Conservation (phyloP, 2,113 vertebrate species). For the Cynocephalus volans region DNA sequence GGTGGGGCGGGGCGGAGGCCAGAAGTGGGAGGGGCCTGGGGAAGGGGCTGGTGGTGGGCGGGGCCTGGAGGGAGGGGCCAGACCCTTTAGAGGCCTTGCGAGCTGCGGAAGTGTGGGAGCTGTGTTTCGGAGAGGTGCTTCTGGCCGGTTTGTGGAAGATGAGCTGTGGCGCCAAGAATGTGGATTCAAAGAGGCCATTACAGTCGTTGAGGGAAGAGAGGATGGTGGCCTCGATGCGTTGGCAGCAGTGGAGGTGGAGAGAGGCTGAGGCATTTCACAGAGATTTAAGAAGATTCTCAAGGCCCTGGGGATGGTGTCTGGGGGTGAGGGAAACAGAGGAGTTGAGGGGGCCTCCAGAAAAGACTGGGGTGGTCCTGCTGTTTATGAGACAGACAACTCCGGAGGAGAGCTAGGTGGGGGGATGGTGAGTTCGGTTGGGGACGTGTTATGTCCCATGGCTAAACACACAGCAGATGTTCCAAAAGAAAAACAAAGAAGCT, state of each 20-base stretch:
- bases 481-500: rapidly evolving
- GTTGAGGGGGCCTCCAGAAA: background rate
- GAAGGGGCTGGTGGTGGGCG: rapidly evolving
- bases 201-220: background rate
- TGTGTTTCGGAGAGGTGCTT: background rate
- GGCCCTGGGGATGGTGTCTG: background rate
- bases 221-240: rapidly evolving
- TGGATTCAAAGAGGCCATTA: rapidly evolving
- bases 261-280: background rate
- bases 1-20: too few species aligned
- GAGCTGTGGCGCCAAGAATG: rapidly evolving
- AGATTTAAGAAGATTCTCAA: background rate
- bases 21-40: background rate
- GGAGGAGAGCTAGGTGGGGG: too few species aligned
- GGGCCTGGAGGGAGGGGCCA: background rate
- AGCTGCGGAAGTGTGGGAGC: background rate
- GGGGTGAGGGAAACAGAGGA: background rate
- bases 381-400: background rate
- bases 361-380: background rate
- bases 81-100: rapidly evolving
- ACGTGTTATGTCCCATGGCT: rapidly evolving
- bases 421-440: rapidly evolving
- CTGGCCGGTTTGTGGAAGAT: background rate
- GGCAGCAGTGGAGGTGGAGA: rapidly evolving
- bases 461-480: background rate